These are phyloP conservation scores for Phrynocephalus forsythii DNA, from an alignment of 2,797 vertebrate genomes.

Conservation along the genomic window DNA sequence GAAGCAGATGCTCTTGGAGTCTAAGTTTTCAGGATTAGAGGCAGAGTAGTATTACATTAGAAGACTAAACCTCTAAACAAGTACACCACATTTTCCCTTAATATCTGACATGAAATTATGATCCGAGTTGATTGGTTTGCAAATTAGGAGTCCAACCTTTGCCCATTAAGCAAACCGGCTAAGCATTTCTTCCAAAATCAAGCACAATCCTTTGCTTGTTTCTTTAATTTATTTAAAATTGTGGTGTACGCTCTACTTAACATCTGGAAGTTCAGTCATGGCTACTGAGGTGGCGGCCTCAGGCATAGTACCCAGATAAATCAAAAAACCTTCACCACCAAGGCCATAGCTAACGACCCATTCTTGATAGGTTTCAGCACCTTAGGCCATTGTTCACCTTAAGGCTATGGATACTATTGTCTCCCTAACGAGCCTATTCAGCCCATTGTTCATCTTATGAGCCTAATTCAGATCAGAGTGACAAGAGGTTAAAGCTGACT, in stretches of 20 bases:
- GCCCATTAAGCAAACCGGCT: background rate
- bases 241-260: conserved; percentile 33
- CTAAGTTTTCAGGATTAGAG: background rate
- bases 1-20: background rate
- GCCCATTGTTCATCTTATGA: no score
- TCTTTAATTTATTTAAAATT: no score
- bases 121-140: background rate
- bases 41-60: background rate
- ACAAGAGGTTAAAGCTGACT: no score
- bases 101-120: background rate
- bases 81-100: background rate
- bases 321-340: no score
- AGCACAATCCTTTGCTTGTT: background rate
- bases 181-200: background rate
- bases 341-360: no score
- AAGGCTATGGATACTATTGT: no score
- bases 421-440: no score
- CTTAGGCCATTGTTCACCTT: no score
- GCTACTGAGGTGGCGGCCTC: background rate
- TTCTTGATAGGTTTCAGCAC: no score
- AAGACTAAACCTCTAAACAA: background rate
- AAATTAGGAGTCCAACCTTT: background rate
- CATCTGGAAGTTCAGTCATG: background rate
- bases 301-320: no score
- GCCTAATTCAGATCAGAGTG: no score